Evolutionary conservation across 2,888 invertebrate species (phyloP), one percentile per base, ranked within the genome.

Genomic region (Xylota sylvarum): DNA sequence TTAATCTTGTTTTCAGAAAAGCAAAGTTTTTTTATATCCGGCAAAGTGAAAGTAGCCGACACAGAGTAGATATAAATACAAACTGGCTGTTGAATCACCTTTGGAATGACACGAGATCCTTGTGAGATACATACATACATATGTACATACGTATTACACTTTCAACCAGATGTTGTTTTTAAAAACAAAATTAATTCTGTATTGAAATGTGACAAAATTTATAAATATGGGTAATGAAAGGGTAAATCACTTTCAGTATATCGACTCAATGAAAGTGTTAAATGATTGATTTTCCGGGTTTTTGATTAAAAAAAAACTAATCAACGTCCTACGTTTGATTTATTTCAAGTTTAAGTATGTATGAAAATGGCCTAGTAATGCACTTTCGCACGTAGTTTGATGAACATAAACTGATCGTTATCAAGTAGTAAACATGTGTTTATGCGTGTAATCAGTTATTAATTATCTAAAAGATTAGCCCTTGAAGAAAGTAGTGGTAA

Each of bases 61-160:
- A n/a, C n/a, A n/a, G 23, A 23, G 23, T 23, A 23, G 23, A 23
- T 58, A 19, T 46, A 79, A 79, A 72, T 12, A 3, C 4, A 27
- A 69, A 70, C 46, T 55, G 64, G 37, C 17, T 72, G 0, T 73
- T 79, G 73, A 79, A 14, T 79, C 56, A 79, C 17, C 64, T 67
- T 67, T 19, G 4, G 14, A 43, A 32, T 10, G 19, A 0, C 7
- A 19, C 19, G 10, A 19, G 46, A 19, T 17, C 46, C 19, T n/a
- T n/a, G 23, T 3, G 23, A 3, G 23, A 3, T 23, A 3, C 3
- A 23, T 3, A 23, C 23, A 23, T 23, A 23, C 23, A 23, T 23
- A 23, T 23, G 23, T 23, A 23, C 3, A n/a, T 30, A 60, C 40
- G 23, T 14, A 40, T 40, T 40, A 23, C 5, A 12, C 37, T 62